Conservation (phyloP, 2,888 invertebrate species). For the Thysanoteuthis rhombus region DNA sequence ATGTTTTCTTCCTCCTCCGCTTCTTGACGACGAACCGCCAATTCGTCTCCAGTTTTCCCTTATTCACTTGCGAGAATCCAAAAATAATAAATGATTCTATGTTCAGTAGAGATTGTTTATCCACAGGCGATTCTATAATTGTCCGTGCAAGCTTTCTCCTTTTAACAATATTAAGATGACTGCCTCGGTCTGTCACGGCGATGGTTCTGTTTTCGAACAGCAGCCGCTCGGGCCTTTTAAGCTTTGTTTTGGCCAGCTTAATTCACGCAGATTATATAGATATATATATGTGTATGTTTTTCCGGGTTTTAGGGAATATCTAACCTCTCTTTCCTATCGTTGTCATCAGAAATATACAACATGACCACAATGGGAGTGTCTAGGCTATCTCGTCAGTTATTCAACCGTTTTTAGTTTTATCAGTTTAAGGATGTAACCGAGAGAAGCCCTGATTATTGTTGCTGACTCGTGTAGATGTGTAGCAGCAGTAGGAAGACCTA, state of each 20-base stretch:
- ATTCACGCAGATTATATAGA: too few species aligned
- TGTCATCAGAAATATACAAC: neutral
- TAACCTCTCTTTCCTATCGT: neutral
- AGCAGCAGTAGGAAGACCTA: neutral
- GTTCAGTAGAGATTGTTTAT: neutral
- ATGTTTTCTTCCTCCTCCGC: neutral
- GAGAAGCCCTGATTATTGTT: too few species aligned
- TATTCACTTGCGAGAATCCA: neutral
- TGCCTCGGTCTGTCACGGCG: neutral
- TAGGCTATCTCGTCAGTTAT: neutral
- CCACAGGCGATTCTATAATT: neutral
- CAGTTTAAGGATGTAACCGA: too few species aligned
- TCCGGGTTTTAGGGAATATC: neutral
- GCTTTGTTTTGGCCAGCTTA: neutral
- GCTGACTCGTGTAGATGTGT: neutral
- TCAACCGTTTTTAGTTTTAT: too few species aligned
- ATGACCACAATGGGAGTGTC: neutral
- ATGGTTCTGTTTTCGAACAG: too few species aligned
- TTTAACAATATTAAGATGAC: neutral
- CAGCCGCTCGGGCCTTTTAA: neutral
- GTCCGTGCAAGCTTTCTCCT: neutral
- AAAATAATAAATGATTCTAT: neutral
- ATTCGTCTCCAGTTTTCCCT: conserved; percentile 12
- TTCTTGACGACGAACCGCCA: neutral
- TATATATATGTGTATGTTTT: too few species aligned